Base-by-base conservation (phyloP, 2,113 vertebrate species). In the Solenodon paradoxus region DNA sequence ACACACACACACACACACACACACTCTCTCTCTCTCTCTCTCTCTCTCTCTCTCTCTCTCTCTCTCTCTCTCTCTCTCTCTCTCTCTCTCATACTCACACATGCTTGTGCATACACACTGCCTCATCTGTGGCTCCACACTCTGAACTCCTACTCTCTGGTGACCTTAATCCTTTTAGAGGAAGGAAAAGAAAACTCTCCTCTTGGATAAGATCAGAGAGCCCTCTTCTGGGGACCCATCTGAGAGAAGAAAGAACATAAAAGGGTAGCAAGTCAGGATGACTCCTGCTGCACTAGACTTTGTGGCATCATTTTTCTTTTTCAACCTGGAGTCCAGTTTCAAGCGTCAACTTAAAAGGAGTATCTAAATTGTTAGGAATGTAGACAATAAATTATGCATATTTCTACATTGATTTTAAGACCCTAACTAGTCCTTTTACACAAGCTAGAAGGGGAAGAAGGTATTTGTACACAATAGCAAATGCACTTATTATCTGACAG, bases 351-450 rank as follows among this genome's bases (percentile, higher is more conserved):
- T 51, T 30, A 40, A 81, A 61, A 84, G 42, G 53, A 92, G 57
- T 71, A 40, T 42, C 47, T 66, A 59, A 49, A 69, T 63, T 51
- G 49, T 9, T 57, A 8, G 77, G 22, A 90, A 59, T 11, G 42
- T 1, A 51, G 69, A 78, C 22, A 51, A 79, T 9, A 71, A 20
- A 53, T 49, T 83, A 16, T 40, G 47, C 12, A 38, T 66, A 45
- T 69, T 90, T 82, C 85, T 30, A 81, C 71, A 30, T 1, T 74
- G 38, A 69, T 49, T 79, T 79, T 79, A 95, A 96, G 45, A 20
- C 19, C 38, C 9, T 47, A 6, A 17, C 1, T 1, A 75, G 40
- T 24, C 59, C 26, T 82, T 63, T 94, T 75, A 40, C 71, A 57
- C 69, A 30, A 32, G 61, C 53, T n/a, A 45, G 3, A 12, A 88